Conservation (phyloP, 2,113 vertebrate genomes). For the Dipodomys ordii region DNA sequence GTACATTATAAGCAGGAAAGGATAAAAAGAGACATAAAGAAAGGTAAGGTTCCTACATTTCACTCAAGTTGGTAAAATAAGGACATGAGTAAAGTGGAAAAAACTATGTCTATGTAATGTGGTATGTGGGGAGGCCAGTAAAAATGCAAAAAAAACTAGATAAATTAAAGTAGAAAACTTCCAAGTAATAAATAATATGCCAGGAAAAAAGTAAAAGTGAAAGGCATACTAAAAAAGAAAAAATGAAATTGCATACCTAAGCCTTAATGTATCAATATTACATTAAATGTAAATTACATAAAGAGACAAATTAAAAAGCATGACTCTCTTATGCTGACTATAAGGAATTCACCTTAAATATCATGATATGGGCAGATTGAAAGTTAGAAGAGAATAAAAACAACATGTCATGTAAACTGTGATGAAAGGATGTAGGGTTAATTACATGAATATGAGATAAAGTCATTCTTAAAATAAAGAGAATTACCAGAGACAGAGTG, state of each 20-base stretch:
- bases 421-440: constrained; percentile 23
- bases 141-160: not conserved
- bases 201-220: not conserved
- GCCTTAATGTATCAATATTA: not conserved
- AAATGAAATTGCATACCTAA: not conserved
- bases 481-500: not conserved
- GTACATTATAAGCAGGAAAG: not conserved
- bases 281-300: constrained; percentile 11
- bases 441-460: constrained; percentile 12
- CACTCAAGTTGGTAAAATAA: not conserved
- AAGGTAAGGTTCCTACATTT: not conserved
- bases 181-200: not conserved
- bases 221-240: not conserved
- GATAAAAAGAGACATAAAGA: not conserved
- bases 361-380: not conserved
- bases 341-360: constrained; percentile 27
- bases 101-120: not conserved
- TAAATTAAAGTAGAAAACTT: not conserved
- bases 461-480: not conserved
- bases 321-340: not conserved
- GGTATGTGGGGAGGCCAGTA: not conserved
- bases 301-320: constrained; percentile 14
- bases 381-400: not conserved
- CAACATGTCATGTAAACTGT: not conserved
- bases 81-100: not conserved